These are phyloP conservation scores for Catajapyx aquilonaris DNA, from an alignment of 1,140 invertebrate species.

Conservation along the genomic window DNA sequence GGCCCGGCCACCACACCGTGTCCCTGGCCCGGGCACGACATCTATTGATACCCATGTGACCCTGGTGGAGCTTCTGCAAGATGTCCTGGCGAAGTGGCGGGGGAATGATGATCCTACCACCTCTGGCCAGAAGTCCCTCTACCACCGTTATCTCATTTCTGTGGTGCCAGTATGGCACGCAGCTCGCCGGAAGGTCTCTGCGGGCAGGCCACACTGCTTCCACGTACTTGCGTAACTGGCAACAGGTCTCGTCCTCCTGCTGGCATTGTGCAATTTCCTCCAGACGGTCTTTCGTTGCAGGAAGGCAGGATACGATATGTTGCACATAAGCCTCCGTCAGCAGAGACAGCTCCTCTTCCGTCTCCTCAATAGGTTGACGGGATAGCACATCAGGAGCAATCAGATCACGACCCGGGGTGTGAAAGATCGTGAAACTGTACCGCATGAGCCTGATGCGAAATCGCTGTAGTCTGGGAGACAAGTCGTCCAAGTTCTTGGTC, in stretches of 20 bases:
- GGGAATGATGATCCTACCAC: not conserved
- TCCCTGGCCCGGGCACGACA: too few species aligned
- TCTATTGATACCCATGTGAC: too few species aligned
- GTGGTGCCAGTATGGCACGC: slow-evolving; percentile 9
- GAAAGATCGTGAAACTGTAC: slow-evolving; percentile 15
- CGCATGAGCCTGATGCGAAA: slow-evolving; percentile 17
- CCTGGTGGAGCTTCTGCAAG: too few species aligned
- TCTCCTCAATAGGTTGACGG: slow-evolving; percentile 8
- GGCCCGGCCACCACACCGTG: too few species aligned
- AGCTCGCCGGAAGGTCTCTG: slow-evolving; percentile 4
- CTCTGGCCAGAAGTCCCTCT: not conserved
- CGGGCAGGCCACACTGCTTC: slow-evolving; percentile 9
- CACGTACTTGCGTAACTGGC: slow-evolving; percentile 8
- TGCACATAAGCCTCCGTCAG: slow-evolving; percentile 8
- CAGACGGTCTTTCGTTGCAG: slow-evolving; percentile 7
- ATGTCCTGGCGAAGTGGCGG: not conserved
- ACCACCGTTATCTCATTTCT: slow-evolving; percentile 5
- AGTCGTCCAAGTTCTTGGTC: slow-evolving; percentile 14
- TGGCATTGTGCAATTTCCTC: slow-evolving; percentile 9
- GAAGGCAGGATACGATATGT: slow-evolving; percentile 7
- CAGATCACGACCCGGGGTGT: slow-evolving; percentile 16
- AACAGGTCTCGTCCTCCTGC: slow-evolving; percentile 8
- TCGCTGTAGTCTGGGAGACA: slow-evolving; percentile 18
- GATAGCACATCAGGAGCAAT: slow-evolving; percentile 17
- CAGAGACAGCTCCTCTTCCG: slow-evolving; percentile 6